Evolutionary conservation across 2,888 invertebrate genomes (phyloP).

Genomic region (Amblyjoppa proteus): DNA sequence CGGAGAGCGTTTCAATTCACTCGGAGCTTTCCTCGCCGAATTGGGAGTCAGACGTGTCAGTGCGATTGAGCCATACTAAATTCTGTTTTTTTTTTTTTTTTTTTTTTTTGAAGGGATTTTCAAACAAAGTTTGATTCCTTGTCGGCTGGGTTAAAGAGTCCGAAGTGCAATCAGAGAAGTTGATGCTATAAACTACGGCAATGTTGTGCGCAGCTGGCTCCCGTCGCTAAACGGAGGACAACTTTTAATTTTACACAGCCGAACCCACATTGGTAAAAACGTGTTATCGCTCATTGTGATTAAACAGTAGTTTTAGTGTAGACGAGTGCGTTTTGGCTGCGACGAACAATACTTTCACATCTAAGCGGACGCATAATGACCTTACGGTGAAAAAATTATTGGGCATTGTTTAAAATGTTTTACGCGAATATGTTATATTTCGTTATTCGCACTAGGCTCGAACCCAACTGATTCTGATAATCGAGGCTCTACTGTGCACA

Average conservation of each 20-base stretch:
- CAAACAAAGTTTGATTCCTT: neutral
- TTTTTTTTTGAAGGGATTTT: neutral
- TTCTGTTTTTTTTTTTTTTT: neutral
- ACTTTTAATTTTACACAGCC: neutral
- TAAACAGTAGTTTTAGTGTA: too few species aligned
- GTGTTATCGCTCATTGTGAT: neutral
- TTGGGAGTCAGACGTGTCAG: neutral
- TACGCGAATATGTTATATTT: neutral
- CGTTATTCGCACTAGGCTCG: too few species aligned
- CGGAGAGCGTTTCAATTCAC: conserved; percentile 25
- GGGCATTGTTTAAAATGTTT: neutral
- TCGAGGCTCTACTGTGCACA: too few species aligned
- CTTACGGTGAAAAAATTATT: neutral
- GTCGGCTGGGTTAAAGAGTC: neutral
- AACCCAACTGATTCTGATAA: too few species aligned
- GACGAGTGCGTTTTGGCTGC: too few species aligned
- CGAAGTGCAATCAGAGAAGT: neutral
- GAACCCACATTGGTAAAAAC: neutral
- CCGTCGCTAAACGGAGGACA: neutral
- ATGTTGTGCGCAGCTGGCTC: neutral
- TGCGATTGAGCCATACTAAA: neutral
- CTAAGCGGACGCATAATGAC: too few species aligned
- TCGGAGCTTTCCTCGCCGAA: neutral
- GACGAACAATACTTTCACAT: too few species aligned
- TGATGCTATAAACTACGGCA: neutral